Base-by-base conservation (phyloP, 2,797 vertebrate genomes). In the Ptychobarbus kaznakovi region DNA sequence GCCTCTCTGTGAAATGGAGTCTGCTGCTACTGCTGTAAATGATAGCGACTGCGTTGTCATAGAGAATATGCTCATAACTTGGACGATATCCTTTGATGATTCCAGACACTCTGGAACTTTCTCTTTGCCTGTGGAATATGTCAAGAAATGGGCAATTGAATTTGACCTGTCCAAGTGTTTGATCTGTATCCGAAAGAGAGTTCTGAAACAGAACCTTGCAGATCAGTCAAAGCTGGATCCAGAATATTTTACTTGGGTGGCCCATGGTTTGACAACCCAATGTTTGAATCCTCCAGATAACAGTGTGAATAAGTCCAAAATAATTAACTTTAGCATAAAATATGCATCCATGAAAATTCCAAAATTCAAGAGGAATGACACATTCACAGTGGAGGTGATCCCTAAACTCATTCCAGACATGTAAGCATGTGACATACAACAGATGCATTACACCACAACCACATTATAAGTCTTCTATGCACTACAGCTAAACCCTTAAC, bases 341-440 rank as follows among this genome's bases (percentile, higher is more conserved):
- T 92, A 92, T 53, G 90, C 87, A 89, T 91, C 94, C 38, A 95
- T 94, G 92, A 92, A 87, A 0, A 88, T 94, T 76, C 95, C 95
- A 0, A 82, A 86, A 28, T 91, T 88, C 0, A 66, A 61, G 72
- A 6, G 12, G 0, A 84, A 77, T 28, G 69, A 91, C 28, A 88
- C 1, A 1, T 96, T 96, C 87, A 96, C 94, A 0, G 82, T 96
- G 61, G 96, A 97, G 86, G 84, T 96, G 82, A 92, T 97, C 58
- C 94, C 95, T 15, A 96, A 96, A 90, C 91, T 92, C 79, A 92
- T 97, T 69, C 96, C 96, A 0, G 96, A 97, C 8, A 0, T 94
- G 96, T 97, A 92, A 96, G 96, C 20, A 63, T 75, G 15, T 82
- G 9, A 61, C 16, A 28, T 35, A 10, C 32, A 82, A n/a, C 16